These are phyloP conservation scores for Rhegmatorhina hoffmannsi DNA, from an alignment of 2,113 vertebrate genomes.

Conservation along the genomic window DNA sequence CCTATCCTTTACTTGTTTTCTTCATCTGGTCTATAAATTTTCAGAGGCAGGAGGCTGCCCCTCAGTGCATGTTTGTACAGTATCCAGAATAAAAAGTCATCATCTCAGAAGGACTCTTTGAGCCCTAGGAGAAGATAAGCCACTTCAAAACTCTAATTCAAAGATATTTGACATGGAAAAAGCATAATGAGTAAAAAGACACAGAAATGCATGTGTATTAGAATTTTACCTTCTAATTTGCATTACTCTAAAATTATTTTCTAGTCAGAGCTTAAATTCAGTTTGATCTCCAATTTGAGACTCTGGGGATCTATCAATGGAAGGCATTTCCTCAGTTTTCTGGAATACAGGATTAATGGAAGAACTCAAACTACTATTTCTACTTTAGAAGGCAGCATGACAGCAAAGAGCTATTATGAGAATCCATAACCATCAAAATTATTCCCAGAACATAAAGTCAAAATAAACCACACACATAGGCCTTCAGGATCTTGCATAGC, in stretches of 20 bases:
- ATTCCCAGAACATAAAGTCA: neutral
- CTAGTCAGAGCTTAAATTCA: neutral
- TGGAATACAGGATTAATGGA: neutral
- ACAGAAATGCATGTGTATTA: neutral
- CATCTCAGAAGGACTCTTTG: neutral
- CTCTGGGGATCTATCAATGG: neutral
- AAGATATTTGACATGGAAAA: neutral
- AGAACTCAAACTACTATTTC: neutral
- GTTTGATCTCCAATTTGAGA: neutral
- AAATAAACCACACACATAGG: neutral
- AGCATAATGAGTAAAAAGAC: neutral
- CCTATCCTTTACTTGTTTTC: neutral
- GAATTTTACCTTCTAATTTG: neutral
- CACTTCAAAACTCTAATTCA: neutral
- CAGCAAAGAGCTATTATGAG: neutral
- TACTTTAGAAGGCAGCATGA: neutral
- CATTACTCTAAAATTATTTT: neutral
- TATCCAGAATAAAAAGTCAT: neutral
- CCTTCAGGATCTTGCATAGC: neutral
- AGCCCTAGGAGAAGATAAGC: neutral
- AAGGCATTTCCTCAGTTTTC: neutral
- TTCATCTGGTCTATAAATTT: neutral
- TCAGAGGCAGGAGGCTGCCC: neutral
- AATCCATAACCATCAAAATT: neutral
- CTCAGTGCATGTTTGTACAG: neutral